phyloP scores from a whole-genome alignment of 2,797 vertebrate species.

The Syngnathus rostellatus region DNA sequence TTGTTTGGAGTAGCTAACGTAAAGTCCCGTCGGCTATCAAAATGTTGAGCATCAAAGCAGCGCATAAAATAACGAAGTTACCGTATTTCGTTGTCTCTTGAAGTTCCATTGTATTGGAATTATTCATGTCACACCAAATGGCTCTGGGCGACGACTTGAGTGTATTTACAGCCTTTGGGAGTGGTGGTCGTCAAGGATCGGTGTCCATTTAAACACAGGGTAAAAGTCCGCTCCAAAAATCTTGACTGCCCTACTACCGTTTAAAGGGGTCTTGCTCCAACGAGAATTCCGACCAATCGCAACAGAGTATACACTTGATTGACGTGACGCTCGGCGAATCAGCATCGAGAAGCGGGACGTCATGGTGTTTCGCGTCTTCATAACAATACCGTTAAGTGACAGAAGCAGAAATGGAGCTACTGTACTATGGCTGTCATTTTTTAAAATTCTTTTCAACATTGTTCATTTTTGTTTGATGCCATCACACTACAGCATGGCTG shows the following conservation, averaged over 20 bases:
- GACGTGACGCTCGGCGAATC: constrained; percentile 37
- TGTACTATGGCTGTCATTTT: not conserved
- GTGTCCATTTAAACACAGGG: constrained; percentile 15
- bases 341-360: constrained; percentile 13
- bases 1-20: not conserved
- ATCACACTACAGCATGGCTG: not conserved
- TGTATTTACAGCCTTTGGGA: constrained; percentile 16
- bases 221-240: constrained; percentile 45
- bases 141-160: constrained; percentile 15
- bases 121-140: constrained; percentile 11
- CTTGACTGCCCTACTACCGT: constrained; percentile 26
- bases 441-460: not conserved
- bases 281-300: constrained; percentile 38
- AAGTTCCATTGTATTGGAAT: constrained; percentile 50
- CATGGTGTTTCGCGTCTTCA: constrained; percentile 2
- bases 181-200: not conserved
- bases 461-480: not conserved
- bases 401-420: constrained; percentile 1
- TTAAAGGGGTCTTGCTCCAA: constrained; percentile 24
- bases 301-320: constrained; percentile 1
- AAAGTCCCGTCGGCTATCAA: not conserved
- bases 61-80: constrained; percentile 21
- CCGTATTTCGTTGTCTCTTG: constrained; percentile 66
- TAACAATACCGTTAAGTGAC: constrained; percentile 4
- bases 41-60: not conserved